Conservation (phyloP, 2,888 invertebrate genomes). For the Holacanthella duospinosa region DNA sequence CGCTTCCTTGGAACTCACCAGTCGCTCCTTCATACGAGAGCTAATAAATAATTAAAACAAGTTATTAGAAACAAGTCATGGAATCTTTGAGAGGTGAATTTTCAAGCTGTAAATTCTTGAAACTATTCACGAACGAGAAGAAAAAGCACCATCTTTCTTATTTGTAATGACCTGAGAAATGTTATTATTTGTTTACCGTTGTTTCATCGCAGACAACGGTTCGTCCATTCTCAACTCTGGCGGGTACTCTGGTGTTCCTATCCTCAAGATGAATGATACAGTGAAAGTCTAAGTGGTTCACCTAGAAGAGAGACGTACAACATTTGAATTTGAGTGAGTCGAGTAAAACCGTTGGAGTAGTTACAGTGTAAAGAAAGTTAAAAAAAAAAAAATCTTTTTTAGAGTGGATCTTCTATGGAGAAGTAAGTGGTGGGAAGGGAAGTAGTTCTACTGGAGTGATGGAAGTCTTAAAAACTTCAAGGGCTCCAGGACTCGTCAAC, state of each 20-base stretch:
- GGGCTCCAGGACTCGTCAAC: too few species aligned
- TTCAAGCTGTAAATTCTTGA: background rate
- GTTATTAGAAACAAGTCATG: too few species aligned
- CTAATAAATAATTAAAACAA: conserved; percentile 41
- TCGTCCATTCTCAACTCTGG: conserved; percentile 68
- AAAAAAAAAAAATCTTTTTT: too few species aligned
- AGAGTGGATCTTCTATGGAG: background rate
- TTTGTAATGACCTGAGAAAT: too few species aligned
- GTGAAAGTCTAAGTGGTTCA: conserved; percentile 79
- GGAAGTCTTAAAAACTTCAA: too few species aligned
- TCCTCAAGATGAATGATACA: conserved; percentile 84
- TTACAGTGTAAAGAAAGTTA: too few species aligned
- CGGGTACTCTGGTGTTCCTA: conserved; percentile 77
- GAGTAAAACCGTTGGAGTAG: background rate
- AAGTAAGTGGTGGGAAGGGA: background rate
- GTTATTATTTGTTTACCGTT: conserved; percentile 50
- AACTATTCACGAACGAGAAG: background rate
- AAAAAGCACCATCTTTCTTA: background rate
- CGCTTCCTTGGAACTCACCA: conserved; percentile 77
- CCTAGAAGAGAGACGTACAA: conserved; percentile 39
- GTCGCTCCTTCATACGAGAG: conserved; percentile 80
- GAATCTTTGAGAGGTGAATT: too few species aligned
- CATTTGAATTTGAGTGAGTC: conserved; percentile 3
- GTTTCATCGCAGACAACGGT: conserved; percentile 81
- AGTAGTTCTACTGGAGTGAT: background rate